A percentile compares a stretch with the other conserved stretches of the same genome.
phyloP scores from a whole-genome alignment of 1,140 invertebrate genomes.

The Bombus picipes region DNA sequence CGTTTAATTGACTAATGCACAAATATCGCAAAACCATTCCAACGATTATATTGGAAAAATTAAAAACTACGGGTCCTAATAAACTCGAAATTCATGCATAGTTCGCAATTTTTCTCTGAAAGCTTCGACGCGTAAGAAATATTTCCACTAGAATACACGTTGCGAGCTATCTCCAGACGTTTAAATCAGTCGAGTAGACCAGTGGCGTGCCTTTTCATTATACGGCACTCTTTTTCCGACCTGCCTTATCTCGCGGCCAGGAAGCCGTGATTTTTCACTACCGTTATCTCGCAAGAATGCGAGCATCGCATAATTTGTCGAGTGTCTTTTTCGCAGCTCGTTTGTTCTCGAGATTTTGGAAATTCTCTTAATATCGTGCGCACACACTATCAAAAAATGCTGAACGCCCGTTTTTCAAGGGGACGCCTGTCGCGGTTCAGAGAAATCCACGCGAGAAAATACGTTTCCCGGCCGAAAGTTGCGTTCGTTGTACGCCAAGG shows the following conservation, averaged over 20 bases:
- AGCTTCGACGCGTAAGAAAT: neutral
- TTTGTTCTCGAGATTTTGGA: neutral
- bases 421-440: too few relatives aligned
- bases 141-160: neutral
- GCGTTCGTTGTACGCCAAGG: neutral
- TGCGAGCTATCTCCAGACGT: neutral
- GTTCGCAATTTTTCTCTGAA: neutral
- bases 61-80: neutral
- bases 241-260: conserved; percentile 43
- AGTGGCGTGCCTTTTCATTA: conserved; percentile 27
- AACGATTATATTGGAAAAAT: neutral
- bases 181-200: neutral
- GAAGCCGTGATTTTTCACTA: conserved; percentile 50
- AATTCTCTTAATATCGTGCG: conserved; percentile 35
- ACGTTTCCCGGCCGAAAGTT: neutral
- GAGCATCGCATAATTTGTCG: conserved; percentile 39
- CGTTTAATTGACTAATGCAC: neutral
- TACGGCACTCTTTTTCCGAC: conserved; percentile 12
- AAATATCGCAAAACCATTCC: neutral
- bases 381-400: neutral
- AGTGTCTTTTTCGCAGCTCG: too few relatives aligned
- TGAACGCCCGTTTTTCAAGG: neutral
- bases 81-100: neutral
- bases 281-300: conserved; percentile 44
- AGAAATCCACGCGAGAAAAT: neutral